Conservation (phyloP, 1,140 invertebrate species). For the Zaprionus taronus region DNA sequence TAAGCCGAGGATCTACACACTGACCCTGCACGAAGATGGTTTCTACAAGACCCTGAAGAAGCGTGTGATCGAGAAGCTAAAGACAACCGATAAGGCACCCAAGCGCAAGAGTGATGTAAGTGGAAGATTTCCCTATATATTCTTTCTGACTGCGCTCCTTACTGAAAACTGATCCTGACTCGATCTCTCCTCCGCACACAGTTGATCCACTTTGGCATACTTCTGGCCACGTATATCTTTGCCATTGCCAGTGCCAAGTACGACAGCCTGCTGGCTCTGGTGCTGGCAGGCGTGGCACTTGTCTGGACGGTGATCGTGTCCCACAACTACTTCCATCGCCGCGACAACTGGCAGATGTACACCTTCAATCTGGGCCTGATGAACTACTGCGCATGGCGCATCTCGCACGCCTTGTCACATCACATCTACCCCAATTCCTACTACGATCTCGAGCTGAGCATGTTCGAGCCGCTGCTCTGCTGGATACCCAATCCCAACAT, state of each 20-base stretch:
- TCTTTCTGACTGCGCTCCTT: not conserved
- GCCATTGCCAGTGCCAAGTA: conserved; percentile 85
- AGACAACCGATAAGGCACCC: conserved; percentile 83
- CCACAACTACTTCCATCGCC: conserved; percentile 94
- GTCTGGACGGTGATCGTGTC: conserved; percentile 86
- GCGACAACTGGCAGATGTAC: conserved; percentile 93
- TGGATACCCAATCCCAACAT: conserved; percentile 87
- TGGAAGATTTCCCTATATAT: conserved; percentile 14
- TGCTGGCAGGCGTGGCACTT: conserved; percentile 86
- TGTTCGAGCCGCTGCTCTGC: conserved; percentile 89
- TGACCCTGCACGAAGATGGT: conserved; percentile 88
- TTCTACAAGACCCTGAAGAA: conserved; percentile 88
- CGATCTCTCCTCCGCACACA: not conserved
- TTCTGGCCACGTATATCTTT: conserved; percentile 85
- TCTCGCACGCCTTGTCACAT: conserved; percentile 91
- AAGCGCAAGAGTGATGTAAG: conserved; percentile 77
- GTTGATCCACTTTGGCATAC: conserved; percentile 80
- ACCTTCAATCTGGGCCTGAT: conserved; percentile 89
- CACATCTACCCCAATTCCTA: conserved; percentile 92
- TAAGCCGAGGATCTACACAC: conserved; percentile 86
- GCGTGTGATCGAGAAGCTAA: conserved; percentile 85
- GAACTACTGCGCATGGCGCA: conserved; percentile 89
- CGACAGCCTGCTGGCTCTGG: conserved; percentile 83
- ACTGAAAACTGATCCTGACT: not conserved
- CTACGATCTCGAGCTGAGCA: conserved; percentile 90